Evolutionary conservation across 64 coral and sea anemone species (phyloP).

Genomic region (Porites australiensis): DNA sequence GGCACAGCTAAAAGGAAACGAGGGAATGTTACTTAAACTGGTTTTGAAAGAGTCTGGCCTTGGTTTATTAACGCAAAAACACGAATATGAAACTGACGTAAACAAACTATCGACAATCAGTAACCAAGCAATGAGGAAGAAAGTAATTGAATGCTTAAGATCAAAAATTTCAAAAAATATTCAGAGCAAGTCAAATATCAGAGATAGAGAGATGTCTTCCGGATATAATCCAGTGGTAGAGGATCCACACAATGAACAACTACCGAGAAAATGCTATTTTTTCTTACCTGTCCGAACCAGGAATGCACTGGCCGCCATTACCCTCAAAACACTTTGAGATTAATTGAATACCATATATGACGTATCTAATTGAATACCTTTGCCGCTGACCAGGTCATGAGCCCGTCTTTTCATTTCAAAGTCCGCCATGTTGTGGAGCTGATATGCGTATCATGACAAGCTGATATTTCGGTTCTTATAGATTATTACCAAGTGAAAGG

Average conservation of each 20-base stretch:
- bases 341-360: background rate
- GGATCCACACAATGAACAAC: background rate
- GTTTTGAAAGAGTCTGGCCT: no score
- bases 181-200: no score
- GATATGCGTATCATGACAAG: no score
- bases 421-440: background rate
- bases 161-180: background rate
- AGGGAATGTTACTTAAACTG: no score
- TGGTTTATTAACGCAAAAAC: background rate
- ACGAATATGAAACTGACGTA: background rate
- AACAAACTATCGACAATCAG: background rate
- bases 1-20: no score
- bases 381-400: slow-evolving; percentile 22
- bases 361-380: background rate
- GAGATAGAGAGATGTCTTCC: no score
- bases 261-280: background rate
- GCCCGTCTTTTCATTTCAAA: background rate
- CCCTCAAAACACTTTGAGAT: background rate
- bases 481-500: background rate
- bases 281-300: slow-evolving; percentile 19
- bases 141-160: background rate
- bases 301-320: slow-evolving; percentile 21
- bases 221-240: background rate
- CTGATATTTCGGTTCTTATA: no score
- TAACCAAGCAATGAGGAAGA: background rate